Evolutionary conservation across 2,888 invertebrate genomes (phyloP), one percentile per base, ranked within the genome.

Genomic region (Eupithecia centaureata): DNA sequence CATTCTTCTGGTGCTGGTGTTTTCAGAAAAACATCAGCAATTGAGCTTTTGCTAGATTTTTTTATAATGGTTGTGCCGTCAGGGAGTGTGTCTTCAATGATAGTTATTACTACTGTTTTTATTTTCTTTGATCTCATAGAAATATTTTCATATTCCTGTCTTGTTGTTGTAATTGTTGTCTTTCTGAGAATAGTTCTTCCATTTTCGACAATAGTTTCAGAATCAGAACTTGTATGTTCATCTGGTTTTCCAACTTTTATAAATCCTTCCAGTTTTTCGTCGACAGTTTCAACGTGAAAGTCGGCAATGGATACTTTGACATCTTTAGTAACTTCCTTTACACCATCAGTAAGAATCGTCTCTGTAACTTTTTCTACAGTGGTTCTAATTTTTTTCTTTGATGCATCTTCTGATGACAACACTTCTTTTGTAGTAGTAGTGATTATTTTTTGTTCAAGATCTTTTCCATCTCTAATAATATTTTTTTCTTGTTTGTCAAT

Each of bases 31-130:
- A 88, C 78, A 71, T 93, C 92, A 61, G 87, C 84, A 51, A 93
- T 85, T 10, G 91, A 90, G 32, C 90, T 83, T 73, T 91, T 93
- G 81, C 91, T 91, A 75, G 86, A 91, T 64, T 86, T 91, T 70
- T 90, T 91, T 0, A 87, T 89, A 57, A 89, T 79, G 1, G 91
- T 79, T n/a, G 90, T 86, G 3, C 92, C 91, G 79, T 93, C 89
- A 5, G 91, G 91, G 72, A 86, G 77, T 81, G 90, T 87, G 74
- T 94, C 91, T 83, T 91, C 91, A 64, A 82, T 83, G 2, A 85
- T 68, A 22, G 87, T 88, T 73, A 79, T 86, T 7, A 88, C 79
- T 2, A 80, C 82, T 7, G 89, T 91, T 79, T 89, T 92, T 5
- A 90, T 82, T 85, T 92, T 93, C 68, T 81, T 88, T 12, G 82